Base-by-base conservation (phyloP, 2,797 vertebrate species). In the Garrulus glandarius region DNA sequence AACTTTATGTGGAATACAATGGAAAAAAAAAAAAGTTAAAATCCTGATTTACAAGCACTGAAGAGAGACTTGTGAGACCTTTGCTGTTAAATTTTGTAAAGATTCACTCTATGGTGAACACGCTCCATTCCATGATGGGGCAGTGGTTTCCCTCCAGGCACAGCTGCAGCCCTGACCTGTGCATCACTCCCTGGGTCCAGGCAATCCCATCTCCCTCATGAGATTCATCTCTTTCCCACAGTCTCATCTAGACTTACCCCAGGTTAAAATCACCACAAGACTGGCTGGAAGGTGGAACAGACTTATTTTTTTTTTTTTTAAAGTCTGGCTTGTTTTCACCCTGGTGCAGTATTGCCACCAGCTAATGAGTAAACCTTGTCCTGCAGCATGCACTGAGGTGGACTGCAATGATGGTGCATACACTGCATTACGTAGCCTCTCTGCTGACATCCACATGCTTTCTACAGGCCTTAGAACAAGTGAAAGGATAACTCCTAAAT, bases 111-210 rank as follows among this genome's bases (percentile, higher is more conserved):
- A 37, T 0, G 10, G 12, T 5, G 18, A 78, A n/a, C 46, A 46
- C 0, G 0, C 6, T 88, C 46, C 36, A 30, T 36, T 23, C 63
- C 1, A 0, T 20, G 84, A 60, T 3, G 71, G 41, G 52, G 44
- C 55, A 80, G 41, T 53, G 77, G 69, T 70, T 87, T 90, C 37
- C 46, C 80, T 78, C n/a, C 22, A 55, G 77, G 65, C 2, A 0
- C 20, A 30, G 71, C 56, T 13, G 39, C 60, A 80, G 56, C 47
- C 68, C 63, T 2, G 11, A 43, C 32, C 69, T 23, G 16, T 46
- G 17, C 18, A 26, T 43, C 1, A 3, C 24, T 71, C 41, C 53
- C 52, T 10, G 5, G 12, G 29, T 37, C 61, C 52, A 43, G 63
- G 57, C 46, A 75, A 56, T 14, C 52, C 60, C 64, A 44, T 24